Base-by-base conservation (phyloP, 2,888 invertebrate species). In the Polydrusus cervinus region DNA sequence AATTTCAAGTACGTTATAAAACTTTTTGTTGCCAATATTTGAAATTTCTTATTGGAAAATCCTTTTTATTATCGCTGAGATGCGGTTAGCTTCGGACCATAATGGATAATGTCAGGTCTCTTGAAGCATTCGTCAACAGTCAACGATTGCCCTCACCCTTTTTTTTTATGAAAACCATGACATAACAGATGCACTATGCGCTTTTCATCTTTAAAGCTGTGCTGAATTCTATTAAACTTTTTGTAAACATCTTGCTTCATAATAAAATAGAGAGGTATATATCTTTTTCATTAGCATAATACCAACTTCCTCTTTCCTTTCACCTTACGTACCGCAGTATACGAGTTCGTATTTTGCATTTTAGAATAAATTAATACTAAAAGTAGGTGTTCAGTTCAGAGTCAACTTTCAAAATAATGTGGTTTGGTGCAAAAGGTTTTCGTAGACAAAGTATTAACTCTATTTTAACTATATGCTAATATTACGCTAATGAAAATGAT, bases 351-450 rank as follows among this genome's bases (percentile, higher is more conserved):
- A 49, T 16, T 43, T 49, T 16, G 16, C 47, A 49, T 49, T 49
- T 16, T n/a, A 9, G 43, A 43, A 14, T 16, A 14, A 49, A 16
- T 49, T 49, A 16, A 49, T 49, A 49, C 45, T 45, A 1, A 45
- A 45, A 45, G 45, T 45, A 45, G 45, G 45, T 45, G 45, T 45
- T 45, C 14, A 45, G 45, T 45, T 45, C 14, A 45, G 45, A 5
- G 13, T 6, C 14, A n/a, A 45, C 45, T 45, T n/a, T 1, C 9
- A 45, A 45, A 6, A 45, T n/a, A 45, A 45, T 45, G 45, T 13
- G 45, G 3, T 45, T 45, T 14, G 45, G 45, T 45, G 45, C n/a
- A 45, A 45, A 45, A 45, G n/a, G 45, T n/a, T 45, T 1, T 45
- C 13, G 45, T 45, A 45, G 14, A n/a, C n/a, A n/a, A 14, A 1